Evolutionary conservation across 2,888 invertebrate species (phyloP), one percentile per base, ranked within the genome.

Genomic region (Crocallis elinguaria): DNA sequence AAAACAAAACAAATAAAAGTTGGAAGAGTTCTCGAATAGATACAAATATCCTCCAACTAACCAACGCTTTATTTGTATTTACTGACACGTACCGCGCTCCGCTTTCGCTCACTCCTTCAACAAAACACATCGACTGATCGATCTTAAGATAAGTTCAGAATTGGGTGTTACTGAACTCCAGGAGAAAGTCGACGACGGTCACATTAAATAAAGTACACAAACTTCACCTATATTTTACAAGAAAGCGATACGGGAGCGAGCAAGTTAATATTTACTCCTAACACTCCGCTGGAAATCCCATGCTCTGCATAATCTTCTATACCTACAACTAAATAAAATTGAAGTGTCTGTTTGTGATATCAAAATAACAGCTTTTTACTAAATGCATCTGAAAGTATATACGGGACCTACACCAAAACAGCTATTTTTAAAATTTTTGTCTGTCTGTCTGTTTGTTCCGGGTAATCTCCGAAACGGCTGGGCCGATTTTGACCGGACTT

Each of bases 171-270:
- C 74, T 64, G 56, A 67, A 77, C 67, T 73, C 67, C 48, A 52
- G 37, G 62, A 60, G 54, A 71, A 79, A 76, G 66, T 75, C 73
- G 78, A 66, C 75, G 80, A 79, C 73, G 71, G 73, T 57, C 71
- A 76, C 77, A 79, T 79, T 81, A 79, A 82, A 81, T 79, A 75
- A 81, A 79, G 77, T 78, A 77, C 70, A 67, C 69, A 35, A 84
- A 86, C 80, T 86, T 84, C 60, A 66, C 69, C 77, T 70, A 84
- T 84, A 84, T 84, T 82, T 86, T 75, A 81, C 72, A 66, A 70
- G 80, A 64, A 77, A 70, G 63, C 77, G 70, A 84, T 79, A 79
- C 79, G 60, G 42, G 62, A 62, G 60, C 61, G 59, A 62, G 65
- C 49, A 70, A 77, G 71, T 77, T 82, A 70, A 73, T 79, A 80